These are phyloP conservation scores for Esox niger DNA, from an alignment of 2,113 vertebrate species.

Conservation along the genomic window DNA sequence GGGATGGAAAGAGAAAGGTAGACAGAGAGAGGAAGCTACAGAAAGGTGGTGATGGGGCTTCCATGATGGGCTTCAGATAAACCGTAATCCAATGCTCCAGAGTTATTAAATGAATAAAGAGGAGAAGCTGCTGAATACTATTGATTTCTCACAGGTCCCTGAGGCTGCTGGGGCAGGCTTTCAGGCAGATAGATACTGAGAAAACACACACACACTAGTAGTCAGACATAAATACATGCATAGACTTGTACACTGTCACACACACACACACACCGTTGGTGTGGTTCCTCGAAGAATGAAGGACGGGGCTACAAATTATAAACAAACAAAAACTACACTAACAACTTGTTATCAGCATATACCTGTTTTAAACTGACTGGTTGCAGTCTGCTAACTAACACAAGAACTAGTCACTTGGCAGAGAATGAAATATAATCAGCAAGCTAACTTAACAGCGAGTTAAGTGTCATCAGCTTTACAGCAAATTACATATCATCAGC, in stretches of 20 bases:
- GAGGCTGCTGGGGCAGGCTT: constrained; percentile 70
- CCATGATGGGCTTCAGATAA: constrained; percentile 76
- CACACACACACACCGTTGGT: constrained; percentile 51
- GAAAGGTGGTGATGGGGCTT: constrained; percentile 72
- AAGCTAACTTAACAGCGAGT: too few relatives aligned
- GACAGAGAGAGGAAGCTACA: constrained; percentile 65
- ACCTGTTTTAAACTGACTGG: too few relatives aligned
- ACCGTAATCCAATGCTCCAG: constrained; percentile 78
- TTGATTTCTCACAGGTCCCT: constrained; percentile 79
- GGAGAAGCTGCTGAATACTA: constrained; percentile 76
- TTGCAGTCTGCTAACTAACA: too few relatives aligned
- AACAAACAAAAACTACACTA: too few relatives aligned
- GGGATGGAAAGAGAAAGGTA: constrained; percentile 59
- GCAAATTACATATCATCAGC: too few relatives aligned
- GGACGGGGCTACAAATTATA: too few relatives aligned
- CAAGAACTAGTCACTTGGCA: too few relatives aligned
- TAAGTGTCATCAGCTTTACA: too few relatives aligned
- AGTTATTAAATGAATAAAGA: constrained; percentile 82
- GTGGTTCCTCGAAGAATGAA: too few relatives aligned
- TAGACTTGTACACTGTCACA: constrained; percentile 49
- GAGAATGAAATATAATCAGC: too few relatives aligned
- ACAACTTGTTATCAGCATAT: too few relatives aligned
- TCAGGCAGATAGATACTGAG: constrained; percentile 68
- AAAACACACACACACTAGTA: constrained; percentile 40
- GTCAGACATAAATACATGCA: constrained; percentile 38